These are phyloP conservation scores for Bellardia pandia DNA, from an alignment of 2,888 invertebrate genomes.

Conservation along the genomic window DNA sequence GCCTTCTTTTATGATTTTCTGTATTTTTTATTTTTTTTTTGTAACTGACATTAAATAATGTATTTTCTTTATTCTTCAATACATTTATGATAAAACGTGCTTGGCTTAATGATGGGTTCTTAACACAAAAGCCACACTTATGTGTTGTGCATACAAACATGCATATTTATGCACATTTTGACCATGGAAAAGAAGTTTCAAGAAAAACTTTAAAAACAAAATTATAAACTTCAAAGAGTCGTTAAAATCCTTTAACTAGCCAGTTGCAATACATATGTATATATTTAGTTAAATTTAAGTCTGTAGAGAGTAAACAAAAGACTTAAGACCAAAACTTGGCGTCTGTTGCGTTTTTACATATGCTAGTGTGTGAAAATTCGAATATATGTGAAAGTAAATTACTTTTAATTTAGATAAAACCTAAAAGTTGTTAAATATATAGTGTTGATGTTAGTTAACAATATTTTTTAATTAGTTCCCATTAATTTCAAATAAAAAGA, in stretches of 20 bases:
- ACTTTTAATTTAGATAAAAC: constrained; percentile 20
- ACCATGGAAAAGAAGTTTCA: background rate
- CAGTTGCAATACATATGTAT: background rate
- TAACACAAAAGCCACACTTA: constrained; percentile 16
- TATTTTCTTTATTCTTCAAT: constrained; percentile 49
- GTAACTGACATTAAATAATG: constrained; percentile 48
- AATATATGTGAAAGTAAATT: background rate
- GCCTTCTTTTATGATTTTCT: background rate
- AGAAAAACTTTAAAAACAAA: background rate
- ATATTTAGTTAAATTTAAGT: background rate
- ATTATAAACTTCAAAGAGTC: constrained; percentile 24
- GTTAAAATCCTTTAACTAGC: constrained; percentile 36
- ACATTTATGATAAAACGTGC: constrained; percentile 64
- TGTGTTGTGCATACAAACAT: constrained; percentile 22
- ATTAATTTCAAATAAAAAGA: background rate
- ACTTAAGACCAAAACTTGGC: constrained; percentile 29
- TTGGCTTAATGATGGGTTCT: constrained; percentile 57
- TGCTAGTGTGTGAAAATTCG: constrained; percentile 6
- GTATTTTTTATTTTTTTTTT: constrained; percentile 31
- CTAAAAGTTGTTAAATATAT: background rate
- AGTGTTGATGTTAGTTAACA: background rate
- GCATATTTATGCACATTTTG: constrained; percentile 37
- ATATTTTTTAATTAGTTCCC: background rate
- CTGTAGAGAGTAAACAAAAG: constrained; percentile 30
- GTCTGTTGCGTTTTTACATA: background rate